phyloP scores from a whole-genome alignment of 2,888 invertebrate species.

The Oscheius sp. region DNA sequence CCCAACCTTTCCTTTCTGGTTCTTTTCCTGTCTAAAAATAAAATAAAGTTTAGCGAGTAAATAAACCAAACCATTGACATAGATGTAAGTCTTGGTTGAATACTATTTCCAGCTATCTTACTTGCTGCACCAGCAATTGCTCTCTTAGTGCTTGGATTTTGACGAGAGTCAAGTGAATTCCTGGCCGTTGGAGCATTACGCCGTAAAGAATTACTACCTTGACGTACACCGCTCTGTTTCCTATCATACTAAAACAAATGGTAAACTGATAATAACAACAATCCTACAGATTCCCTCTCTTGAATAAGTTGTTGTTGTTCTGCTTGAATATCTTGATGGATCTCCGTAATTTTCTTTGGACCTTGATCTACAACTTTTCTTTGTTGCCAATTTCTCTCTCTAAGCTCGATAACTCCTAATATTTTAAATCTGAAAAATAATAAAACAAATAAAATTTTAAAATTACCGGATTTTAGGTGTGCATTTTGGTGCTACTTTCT shows the following conservation, averaged over 20 bases:
- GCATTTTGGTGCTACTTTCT: slow-evolving; percentile 31
- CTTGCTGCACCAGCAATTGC: slow-evolving; percentile 16
- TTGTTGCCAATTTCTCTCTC: slow-evolving; percentile 44
- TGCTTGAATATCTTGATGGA: slow-evolving; percentile 50
- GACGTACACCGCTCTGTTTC: slow-evolving; percentile 14
- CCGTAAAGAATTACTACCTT: slow-evolving; percentile 24
- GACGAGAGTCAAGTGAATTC: slow-evolving; percentile 42
- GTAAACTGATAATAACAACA: neutral
- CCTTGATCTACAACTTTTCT: slow-evolving; percentile 50
- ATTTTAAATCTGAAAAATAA: slow-evolving; percentile 54
- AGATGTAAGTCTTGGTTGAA: slow-evolving; percentile 14
- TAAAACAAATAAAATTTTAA: neutral
- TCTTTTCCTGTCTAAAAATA: neutral
- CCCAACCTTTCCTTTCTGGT: slow-evolving; percentile 33
- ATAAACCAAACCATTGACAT: slow-evolving; percentile 13
- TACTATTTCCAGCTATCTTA: slow-evolving; percentile 2
- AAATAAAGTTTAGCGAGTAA: neutral
- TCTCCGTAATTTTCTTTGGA: slow-evolving; percentile 57
- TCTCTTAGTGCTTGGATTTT: slow-evolving; percentile 31
- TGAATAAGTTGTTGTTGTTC: slow-evolving; percentile 50
- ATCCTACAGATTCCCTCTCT: slow-evolving; percentile 37
- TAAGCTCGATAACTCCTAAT: slow-evolving; percentile 49
- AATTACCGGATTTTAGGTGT: slow-evolving; percentile 46
- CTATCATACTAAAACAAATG: slow-evolving; percentile 28
- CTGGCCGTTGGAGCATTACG: slow-evolving; percentile 27